Percentiles rank a stretch among this genome's conserved stretches.
These are phyloP conservation scores for Psilopogon haemacephalus DNA, from an alignment of 2,113 vertebrate genomes.

Conservation along the genomic window DNA sequence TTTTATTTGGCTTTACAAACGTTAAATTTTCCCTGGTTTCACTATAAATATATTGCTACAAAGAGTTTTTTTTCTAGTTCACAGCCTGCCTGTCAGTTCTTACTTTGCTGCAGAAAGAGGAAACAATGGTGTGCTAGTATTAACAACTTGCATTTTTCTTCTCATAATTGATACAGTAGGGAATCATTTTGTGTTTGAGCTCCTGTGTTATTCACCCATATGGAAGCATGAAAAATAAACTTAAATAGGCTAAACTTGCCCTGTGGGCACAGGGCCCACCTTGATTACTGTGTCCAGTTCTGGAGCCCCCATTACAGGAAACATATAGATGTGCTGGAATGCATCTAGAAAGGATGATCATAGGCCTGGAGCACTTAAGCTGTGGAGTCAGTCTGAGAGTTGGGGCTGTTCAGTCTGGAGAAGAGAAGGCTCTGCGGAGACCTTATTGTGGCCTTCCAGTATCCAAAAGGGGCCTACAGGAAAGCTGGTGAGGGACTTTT, in stretches of 20 bases:
- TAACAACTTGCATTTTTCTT: background rate
- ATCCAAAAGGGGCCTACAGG: too few relatives aligned
- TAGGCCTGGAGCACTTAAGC: too few relatives aligned
- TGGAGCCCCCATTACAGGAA: too few relatives aligned
- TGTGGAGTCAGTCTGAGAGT: too few relatives aligned
- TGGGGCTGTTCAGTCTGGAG: too few relatives aligned
- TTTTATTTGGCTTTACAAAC: background rate
- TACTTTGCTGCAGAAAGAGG: background rate
- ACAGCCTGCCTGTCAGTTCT: background rate
- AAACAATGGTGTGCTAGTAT: background rate
- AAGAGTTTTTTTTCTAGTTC: background rate
- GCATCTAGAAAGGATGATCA: too few relatives aligned
- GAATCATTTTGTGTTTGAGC: background rate
- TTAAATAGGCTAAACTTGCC: background rate
- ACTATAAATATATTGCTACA: background rate
- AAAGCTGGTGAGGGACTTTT: too few relatives aligned
- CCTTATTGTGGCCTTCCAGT: too few relatives aligned
- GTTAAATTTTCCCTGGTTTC: background rate
- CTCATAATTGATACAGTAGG: background rate
- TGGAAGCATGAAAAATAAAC: background rate
- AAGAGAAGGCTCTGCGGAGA: too few relatives aligned
- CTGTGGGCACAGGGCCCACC: too few relatives aligned
- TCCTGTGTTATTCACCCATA: background rate
- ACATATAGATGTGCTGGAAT: too few relatives aligned
- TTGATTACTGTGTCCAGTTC: too few relatives aligned